Evolutionary conservation across 2,888 invertebrate species (phyloP).

Genomic region (Caenorhabditis wallacei): DNA sequence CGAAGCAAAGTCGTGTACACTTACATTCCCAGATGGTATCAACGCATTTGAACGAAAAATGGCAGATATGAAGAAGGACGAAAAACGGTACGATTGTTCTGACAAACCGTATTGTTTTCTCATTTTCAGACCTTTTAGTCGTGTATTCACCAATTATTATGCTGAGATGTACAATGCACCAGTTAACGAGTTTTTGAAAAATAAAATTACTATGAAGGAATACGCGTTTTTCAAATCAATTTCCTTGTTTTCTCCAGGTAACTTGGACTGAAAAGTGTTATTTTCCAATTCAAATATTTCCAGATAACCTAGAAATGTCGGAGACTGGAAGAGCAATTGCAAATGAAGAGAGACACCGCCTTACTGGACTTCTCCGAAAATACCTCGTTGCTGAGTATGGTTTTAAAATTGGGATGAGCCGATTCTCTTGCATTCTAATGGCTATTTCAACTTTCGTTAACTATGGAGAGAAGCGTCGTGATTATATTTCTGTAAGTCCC

Average conservation of each 20-base stretch:
- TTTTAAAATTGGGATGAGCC: slow-evolving; percentile 41
- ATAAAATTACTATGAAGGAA: slow-evolving; percentile 63
- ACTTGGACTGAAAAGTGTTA: too few species aligned
- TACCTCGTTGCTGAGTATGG: slow-evolving; percentile 62
- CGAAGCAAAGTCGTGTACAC: slow-evolving; percentile 60
- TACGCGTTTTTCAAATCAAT: slow-evolving; percentile 73
- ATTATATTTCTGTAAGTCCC: slow-evolving; percentile 54
- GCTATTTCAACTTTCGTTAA: slow-evolving; percentile 54
- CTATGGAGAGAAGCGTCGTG: slow-evolving; percentile 63
- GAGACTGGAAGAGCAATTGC: slow-evolving; percentile 40
- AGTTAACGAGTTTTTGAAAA: slow-evolving; percentile 61
- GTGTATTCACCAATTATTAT: slow-evolving; percentile 64
- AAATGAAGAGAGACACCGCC: slow-evolving; percentile 50
- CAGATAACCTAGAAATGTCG: slow-evolving; percentile 63
- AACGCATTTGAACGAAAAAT: slow-evolving; percentile 62
- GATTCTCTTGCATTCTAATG: slow-evolving; percentile 53
- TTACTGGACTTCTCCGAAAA: slow-evolving; percentile 54
- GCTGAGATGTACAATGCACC: slow-evolving; percentile 70
- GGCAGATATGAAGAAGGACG: slow-evolving; percentile 47
- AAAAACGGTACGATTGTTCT: slow-evolving; percentile 26
- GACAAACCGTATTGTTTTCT: not conserved
- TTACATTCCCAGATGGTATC: slow-evolving; percentile 71
- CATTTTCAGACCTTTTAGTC: slow-evolving; percentile 44
- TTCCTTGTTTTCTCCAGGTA: slow-evolving; percentile 70
- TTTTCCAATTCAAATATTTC: slow-evolving; percentile 9